phyloP scores from a whole-genome alignment of 2,888 invertebrate genomes.

The Nebria salina region DNA sequence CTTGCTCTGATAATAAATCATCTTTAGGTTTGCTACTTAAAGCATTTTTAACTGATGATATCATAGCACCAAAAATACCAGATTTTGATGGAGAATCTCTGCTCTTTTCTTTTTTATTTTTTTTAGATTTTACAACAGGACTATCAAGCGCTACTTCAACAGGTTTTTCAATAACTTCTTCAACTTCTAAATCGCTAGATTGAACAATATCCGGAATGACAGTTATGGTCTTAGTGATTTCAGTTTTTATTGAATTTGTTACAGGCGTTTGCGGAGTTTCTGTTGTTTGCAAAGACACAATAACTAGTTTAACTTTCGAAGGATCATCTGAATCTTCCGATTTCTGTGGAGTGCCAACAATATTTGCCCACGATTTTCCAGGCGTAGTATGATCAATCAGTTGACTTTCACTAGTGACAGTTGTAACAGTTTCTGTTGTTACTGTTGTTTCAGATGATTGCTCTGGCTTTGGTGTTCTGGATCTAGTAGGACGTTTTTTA shows the following conservation, averaged over 20 bases:
- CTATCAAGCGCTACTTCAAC: background rate
- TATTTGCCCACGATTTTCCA: slow-evolving; percentile 56
- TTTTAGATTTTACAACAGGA: slow-evolving; percentile 26
- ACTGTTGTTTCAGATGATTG: slow-evolving; percentile 20
- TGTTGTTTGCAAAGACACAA: background rate
- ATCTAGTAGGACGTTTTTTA: slow-evolving; percentile 19
- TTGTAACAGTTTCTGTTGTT: slow-evolving; percentile 25
- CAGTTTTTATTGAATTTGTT: slow-evolving; percentile 16
- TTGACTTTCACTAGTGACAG: slow-evolving; percentile 20
- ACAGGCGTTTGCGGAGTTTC: background rate
- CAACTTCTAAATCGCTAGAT: slow-evolving; percentile 10
- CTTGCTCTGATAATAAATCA: slow-evolving; percentile 31
- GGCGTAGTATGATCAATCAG: slow-evolving; percentile 20
- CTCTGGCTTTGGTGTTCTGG: slow-evolving; percentile 29
- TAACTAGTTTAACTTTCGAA: background rate
- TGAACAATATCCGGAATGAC: slow-evolving; percentile 19
- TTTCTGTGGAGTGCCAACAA: slow-evolving; percentile 50
- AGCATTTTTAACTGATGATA: slow-evolving; percentile 54
- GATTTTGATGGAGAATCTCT: slow-evolving; percentile 48
- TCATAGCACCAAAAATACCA: slow-evolving; percentile 51
- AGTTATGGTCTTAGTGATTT: slow-evolving; percentile 22
- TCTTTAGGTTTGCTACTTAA: slow-evolving; percentile 47
- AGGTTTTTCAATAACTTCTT: slow-evolving; percentile 40
- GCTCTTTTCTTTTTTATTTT: slow-evolving; percentile 36
- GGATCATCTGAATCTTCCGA: slow-evolving; percentile 6